Base-by-base conservation (phyloP, 2,888 invertebrate genomes). In the Leptinotarsa rubiginosa region DNA sequence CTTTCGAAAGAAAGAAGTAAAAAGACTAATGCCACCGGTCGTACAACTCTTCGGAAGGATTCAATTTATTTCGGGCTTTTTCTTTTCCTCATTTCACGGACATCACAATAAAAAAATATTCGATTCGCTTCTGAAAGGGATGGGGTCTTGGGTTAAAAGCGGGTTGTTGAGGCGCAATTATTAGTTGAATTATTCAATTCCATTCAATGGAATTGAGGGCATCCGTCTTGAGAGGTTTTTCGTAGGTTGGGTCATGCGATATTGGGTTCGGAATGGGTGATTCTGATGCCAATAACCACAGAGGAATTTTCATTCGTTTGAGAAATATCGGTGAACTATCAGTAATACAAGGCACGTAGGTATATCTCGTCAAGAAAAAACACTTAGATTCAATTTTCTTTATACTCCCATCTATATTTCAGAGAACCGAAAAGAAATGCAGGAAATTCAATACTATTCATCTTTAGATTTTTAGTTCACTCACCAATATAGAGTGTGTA, bases 21-120 rank as follows among this genome's bases (percentile, higher is more conserved):
- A 73, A 69, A 70, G 47, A 69, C 66, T 66, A 72, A 69, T 72
- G 72, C 72, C 69, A 70, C 72, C 67, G 75, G 75, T 75, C 77
- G 69, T 74, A 74, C 65, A 71, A 70, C 62, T 71, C 68, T 74
- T 71, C 71, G 47, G 41, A 62, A 68, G 74, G 67, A 74, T 71
- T 74, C 74, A 74, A 74, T 74, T 74, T 74, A 74, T 74, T 74
- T 74, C 49, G n/a, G 65, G 68, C 62, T 41, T 62, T 52, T 64
- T 70, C 66, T 54, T 62, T 71, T 25, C 62, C 41, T 70, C 66
- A 62, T 70, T 71, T 16, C 62, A n/a, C n/a, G 62, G 62, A 62
- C 62, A 62, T 68, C 54, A 67, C 65, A 71, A 71, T 59, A 65
- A 67, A 74, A 74, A 71, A 68, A 68, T 54, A 68, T 71, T 62